These are phyloP conservation scores for Leucophora obtusa DNA, from an alignment of 2,888 invertebrate species.

Conservation along the genomic window DNA sequence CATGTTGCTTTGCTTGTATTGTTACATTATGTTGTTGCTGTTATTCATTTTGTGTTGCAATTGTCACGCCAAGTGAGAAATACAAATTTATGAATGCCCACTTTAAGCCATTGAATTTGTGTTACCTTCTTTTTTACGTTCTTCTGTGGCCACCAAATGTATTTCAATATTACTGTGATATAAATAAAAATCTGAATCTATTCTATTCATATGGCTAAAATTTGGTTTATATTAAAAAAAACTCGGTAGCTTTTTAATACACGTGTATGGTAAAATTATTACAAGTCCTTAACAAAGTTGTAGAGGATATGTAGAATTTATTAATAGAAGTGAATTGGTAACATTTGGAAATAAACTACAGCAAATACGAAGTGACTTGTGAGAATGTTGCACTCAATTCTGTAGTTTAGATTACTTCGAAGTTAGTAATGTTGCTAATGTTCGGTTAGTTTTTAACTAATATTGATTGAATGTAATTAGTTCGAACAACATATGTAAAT, in stretches of 20 bases:
- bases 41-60: slow-evolving; percentile 73
- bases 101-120: slow-evolving; percentile 68
- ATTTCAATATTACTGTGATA: slow-evolving; percentile 53
- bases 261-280: slow-evolving; percentile 62
- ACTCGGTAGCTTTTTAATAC: slow-evolving; percentile 62
- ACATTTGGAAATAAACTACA: not conserved
- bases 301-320: not conserved
- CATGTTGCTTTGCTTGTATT: slow-evolving; percentile 42
- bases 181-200: slow-evolving; percentile 36
- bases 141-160: slow-evolving; percentile 38
- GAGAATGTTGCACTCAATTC: too few relatives aligned
- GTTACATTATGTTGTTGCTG: slow-evolving; percentile 64
- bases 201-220: slow-evolving; percentile 39
- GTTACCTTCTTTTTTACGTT: slow-evolving; percentile 30
- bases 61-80: slow-evolving; percentile 77
- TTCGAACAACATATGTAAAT: too few relatives aligned
- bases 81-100: slow-evolving; percentile 78
- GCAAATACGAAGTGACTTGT: not conserved
- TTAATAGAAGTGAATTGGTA: not conserved
- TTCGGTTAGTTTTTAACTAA: too few relatives aligned
- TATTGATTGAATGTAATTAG: too few relatives aligned
- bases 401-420: not conserved
- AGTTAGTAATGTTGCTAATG: not conserved
- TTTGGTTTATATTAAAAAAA: not conserved
- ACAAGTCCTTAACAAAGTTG: slow-evolving; percentile 33